Base-by-base conservation (phyloP, 2,888 invertebrate genomes). In the Celastrina argiolus region DNA sequence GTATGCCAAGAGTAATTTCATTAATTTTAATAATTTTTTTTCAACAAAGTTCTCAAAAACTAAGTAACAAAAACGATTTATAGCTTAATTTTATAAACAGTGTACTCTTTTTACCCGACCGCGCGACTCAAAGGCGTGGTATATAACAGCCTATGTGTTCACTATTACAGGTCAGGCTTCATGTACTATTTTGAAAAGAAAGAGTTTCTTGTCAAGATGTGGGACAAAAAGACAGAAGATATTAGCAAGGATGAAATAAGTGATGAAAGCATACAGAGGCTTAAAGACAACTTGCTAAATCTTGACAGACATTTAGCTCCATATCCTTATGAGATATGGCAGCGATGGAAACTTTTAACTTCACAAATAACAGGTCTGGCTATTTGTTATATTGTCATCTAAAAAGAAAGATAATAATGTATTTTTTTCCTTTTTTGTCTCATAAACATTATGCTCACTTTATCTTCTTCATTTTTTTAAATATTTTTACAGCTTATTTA, bases 271-370 rank as follows among this genome's bases (percentile, higher is more conserved):
- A 81, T 95, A 7, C 87, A 94, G 68, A 85, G 93, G 45, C 92
- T 97, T 26, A 94, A 93, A 79, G 90, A 92, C 18, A 96, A 97
- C 82, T 81, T 96, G 63, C 87, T 92, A 67, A 93, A 94, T 65
- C 81, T 98, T 69, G 97, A 98, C 79, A 88, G 92, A 69, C 96
- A 94, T 82, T 90, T 99, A 63, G 99, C 96, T 14, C 95, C 97
- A 0, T 99, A 99, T 85, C 98, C 99, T 0, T 98, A 95, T 84
- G 96, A 97, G 70, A 94, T 94, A 73, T 96, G 95, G 89, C 94
- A 95, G 68, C 95, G 95, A 75, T 99, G 99, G 99, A 94, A 95
- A 71, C 91, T 94, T 39, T 91, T 97, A 63, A 94, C 95, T 18
- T 93, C 93, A 71, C 92, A 94, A 79, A 92, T 97, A 41, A 92